Percentiles rank a stretch among this genome's conserved stretches.
Conservation (phyloP, 1,140 invertebrate species). For the Vollenhovia emeryi region DNA sequence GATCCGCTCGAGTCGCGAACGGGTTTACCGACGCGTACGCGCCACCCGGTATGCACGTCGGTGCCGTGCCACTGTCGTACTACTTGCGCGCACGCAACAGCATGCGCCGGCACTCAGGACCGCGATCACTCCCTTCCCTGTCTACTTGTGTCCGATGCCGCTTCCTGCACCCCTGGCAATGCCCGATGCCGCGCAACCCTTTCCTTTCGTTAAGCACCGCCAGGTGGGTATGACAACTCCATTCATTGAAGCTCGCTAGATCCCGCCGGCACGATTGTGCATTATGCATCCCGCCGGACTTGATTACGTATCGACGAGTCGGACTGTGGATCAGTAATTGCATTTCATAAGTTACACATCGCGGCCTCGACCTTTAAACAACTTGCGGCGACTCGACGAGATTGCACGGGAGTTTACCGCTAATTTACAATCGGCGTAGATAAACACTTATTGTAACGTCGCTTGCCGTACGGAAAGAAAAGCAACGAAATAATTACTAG, state of each 20-base stretch:
- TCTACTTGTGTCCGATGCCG: background rate
- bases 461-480: too few relatives aligned
- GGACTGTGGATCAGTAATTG: conserved; percentile 29
- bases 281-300: background rate
- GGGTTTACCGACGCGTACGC: conserved; percentile 30
- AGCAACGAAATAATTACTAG: too few relatives aligned
- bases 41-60: conserved; percentile 11
- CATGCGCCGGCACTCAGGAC: background rate
- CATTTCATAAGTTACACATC: conserved; percentile 32
- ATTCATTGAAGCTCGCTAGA: background rate
- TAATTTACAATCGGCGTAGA: conserved; percentile 4
- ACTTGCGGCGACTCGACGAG: background rate
- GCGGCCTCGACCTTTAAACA: conserved; percentile 28
- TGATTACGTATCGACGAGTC: conserved; percentile 27
- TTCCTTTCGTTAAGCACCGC: background rate
- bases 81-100: conserved; percentile 49
- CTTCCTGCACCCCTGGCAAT: background rate
- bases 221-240: conserved; percentile 9
- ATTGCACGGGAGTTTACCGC: background rate
- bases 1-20: background rate
- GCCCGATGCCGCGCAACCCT: background rate
- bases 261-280: background rate
- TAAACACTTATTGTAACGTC: background rate
- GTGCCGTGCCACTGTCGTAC: conserved; percentile 12
- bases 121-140: background rate